phyloP scores from a whole-genome alignment of 2,888 invertebrate species.

The Sinotaia quadrata region DNA sequence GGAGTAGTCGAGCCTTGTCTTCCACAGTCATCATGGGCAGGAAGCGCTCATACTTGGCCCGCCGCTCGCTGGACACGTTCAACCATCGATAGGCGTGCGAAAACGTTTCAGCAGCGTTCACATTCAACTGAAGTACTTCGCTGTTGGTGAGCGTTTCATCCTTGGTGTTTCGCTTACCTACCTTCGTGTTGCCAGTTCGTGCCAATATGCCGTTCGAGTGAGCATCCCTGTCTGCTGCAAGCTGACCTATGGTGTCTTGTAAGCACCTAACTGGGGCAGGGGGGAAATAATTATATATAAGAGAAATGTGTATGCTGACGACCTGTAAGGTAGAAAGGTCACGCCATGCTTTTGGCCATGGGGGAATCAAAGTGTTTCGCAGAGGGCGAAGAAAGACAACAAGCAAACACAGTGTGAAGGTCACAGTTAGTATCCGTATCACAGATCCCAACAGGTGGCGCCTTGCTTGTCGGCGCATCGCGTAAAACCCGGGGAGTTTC shows the following conservation, averaged over 20 bases:
- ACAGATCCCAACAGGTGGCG: no score
- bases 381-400: background rate
- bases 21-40: slow-evolving; percentile 4
- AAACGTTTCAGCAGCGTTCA: background rate
- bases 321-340: background rate
- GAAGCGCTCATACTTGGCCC: background rate
- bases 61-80: background rate
- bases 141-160: background rate
- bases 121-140: background rate
- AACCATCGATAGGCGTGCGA: background rate
- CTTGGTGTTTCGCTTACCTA: background rate
- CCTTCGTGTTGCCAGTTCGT: background rate
- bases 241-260: no score
- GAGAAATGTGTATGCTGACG: background rate
- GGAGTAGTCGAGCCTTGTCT: slow-evolving; percentile 1
- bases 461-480: no score
- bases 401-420: no score
- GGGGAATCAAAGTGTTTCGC: background rate
- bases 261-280: no score
- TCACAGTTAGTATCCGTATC: no score
- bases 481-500: no score
- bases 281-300: no score
- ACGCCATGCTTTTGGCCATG: background rate
- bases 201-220: background rate
- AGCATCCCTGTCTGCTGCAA: background rate